Base-by-base conservation (phyloP, 2,797 vertebrate species). In the Gobionotothen gibberifrons region DNA sequence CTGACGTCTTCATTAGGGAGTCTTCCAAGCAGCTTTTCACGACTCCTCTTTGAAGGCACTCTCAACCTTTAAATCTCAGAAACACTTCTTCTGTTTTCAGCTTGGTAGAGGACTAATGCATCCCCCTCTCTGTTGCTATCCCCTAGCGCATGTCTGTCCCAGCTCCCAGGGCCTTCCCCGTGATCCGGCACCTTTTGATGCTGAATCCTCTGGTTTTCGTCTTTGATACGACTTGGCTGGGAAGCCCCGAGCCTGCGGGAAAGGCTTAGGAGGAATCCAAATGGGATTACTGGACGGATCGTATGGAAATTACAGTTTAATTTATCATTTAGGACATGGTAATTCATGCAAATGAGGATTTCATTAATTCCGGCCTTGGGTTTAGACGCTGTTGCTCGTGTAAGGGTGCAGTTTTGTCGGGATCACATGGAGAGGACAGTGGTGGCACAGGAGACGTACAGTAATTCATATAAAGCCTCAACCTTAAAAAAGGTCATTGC, bases 301-400 rank as follows among this genome's bases (percentile, higher is more conserved):
- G 42, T 91, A 92, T 92, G 89, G 85, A 93, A 93, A 92, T 92
- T 83, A 89, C 72, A 82, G 75, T 87, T 86, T 89, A 87, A 90
- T 88, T 89, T 80, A 89, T 89, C 82, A 90, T 89, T 85, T 85
- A 77, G 75, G 84, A 73, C 84, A 92, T 88, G 89, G 59, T 87
- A 91, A 93, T 90, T 89, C 72, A 92, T 91, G 91, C 84, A 89
- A 91, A 92, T 87, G 70, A 78, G 39, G 71, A 60, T 70, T 87
- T 89, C 26, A 89, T 82, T 86, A 80, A 84, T 88, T 84, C 85
- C 62, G 72, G 82, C 69, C 85, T 72, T 71, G 77, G 74, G 84
- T 85, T 88, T 73, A 75, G 86, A 86, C 61, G 48, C 55, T 32
- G 62, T 42, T 70, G 29, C 67, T 74, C 61, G 42, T 70, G 46